phyloP scores from a whole-genome alignment of 2,888 invertebrate species.

The Drosophila anomalipes region DNA sequence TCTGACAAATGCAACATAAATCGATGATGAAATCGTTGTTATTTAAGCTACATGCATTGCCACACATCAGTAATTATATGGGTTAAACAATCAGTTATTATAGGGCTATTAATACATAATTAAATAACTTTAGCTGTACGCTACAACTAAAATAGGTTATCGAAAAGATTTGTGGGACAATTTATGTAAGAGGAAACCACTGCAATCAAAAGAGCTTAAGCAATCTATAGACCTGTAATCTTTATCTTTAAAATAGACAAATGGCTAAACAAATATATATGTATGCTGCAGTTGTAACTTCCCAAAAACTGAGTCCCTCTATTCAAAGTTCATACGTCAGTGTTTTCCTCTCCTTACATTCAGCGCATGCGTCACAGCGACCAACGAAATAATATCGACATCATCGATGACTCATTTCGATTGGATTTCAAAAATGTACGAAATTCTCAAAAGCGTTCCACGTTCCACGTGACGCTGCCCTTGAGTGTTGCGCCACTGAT shows the following conservation, averaged over 20 bases:
- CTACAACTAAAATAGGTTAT: not conserved
- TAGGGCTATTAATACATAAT: not conserved
- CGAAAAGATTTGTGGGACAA: not conserved
- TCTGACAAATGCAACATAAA: slow-evolving; percentile 68
- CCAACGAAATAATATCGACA: slow-evolving; percentile 24
- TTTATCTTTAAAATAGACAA: not conserved
- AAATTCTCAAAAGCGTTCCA: slow-evolving; percentile 42
- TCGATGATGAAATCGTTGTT: slow-evolving; percentile 19
- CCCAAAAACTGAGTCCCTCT: not conserved
- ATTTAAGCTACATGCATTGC: not conserved
- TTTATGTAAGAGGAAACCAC: not conserved
- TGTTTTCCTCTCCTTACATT: not conserved
- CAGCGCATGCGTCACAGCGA: slow-evolving; percentile 49
- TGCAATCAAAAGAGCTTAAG: not conserved
- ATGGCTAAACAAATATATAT: not conserved
- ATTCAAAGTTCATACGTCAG: not conserved
- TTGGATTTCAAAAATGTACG: slow-evolving; percentile 55
- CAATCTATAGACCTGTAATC: not conserved
- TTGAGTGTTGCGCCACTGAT: slow-evolving; percentile 26
- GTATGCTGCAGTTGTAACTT: not conserved
- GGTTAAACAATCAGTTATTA: slow-evolving; percentile 17
- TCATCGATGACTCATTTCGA: slow-evolving; percentile 57
- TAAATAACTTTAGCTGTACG: not conserved
- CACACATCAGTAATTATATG: slow-evolving; percentile 32
- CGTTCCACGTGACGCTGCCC: slow-evolving; percentile 60